Conservation (phyloP, 1,140 invertebrate genomes). For the Atta cephalotes region DNA sequence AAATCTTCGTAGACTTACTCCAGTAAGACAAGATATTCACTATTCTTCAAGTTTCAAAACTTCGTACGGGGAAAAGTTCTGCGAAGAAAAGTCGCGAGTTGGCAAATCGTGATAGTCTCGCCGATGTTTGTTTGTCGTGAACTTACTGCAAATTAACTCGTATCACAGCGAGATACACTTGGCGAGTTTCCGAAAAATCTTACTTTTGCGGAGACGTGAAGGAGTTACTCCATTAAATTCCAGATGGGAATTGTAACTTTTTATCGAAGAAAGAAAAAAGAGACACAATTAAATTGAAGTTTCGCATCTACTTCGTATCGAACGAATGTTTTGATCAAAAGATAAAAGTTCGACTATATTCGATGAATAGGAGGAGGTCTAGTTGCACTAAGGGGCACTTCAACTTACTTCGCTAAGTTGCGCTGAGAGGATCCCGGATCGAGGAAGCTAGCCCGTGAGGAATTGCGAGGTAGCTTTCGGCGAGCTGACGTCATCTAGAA, state of each 20-base stretch:
- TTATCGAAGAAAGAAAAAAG: background rate
- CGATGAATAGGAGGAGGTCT: constrained; percentile 43
- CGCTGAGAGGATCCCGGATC: constrained; percentile 12
- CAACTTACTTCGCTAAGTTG: constrained; percentile 32
- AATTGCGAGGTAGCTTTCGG: constrained; percentile 63
- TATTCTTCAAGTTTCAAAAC: constrained; percentile 4
- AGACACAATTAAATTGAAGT: constrained; percentile 35
- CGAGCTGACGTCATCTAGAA: constrained; percentile 73
- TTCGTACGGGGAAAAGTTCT: constrained; percentile 14
- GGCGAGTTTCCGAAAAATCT: background rate
- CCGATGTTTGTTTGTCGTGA: constrained; percentile 1
- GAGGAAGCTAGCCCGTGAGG: constrained; percentile 36
- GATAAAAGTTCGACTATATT: constrained; percentile 48
- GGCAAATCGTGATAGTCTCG: constrained; percentile 29
- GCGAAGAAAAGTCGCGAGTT: background rate
- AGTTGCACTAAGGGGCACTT: constrained; percentile 60
- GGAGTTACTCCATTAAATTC: constrained; percentile 20
- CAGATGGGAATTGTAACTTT: constrained; percentile 16
- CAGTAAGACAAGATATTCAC: background rate
- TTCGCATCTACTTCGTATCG: background rate
- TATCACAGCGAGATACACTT: background rate
- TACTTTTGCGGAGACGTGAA: constrained; percentile 8
- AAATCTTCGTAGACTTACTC: background rate
- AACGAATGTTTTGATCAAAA: constrained; percentile 45
- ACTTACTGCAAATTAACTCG: constrained; percentile 18